These are phyloP conservation scores for Aphelocoma californica DNA, from an alignment of 2,797 vertebrate species.

Conservation along the genomic window DNA sequence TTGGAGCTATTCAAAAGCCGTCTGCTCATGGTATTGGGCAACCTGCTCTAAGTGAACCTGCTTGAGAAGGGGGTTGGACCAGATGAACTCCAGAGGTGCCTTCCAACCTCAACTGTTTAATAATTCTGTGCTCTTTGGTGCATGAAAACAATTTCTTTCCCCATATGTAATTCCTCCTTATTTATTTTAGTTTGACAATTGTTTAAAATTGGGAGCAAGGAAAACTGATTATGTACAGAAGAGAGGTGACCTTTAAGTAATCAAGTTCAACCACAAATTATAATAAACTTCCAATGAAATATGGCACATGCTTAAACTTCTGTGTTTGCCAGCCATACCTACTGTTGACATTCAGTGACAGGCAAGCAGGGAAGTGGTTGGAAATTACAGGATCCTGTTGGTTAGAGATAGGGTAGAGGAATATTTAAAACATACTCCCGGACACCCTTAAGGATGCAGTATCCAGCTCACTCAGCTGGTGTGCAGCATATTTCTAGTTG, in stretches of 20 bases:
- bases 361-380: not conserved
- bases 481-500: not conserved
- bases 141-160: not conserved
- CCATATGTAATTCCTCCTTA: not conserved
- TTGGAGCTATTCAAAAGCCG: not conserved
- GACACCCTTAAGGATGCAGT: accelerated
- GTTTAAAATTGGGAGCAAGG: not conserved
- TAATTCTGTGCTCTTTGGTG: not conserved
- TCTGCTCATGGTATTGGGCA: not conserved
- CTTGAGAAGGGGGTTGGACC: not conserved
- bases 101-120: not conserved
- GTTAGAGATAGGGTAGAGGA: not conserved
- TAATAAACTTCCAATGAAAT: not conserved
- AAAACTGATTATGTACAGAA: not conserved
- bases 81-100: not conserved
- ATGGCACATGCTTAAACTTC: not conserved
- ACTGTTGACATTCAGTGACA: not conserved
- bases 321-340: not conserved
- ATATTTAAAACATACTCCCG: not conserved
- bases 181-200: not conserved
- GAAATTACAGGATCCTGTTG: not conserved
- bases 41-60: not conserved
- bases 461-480: not conserved
- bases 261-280: not conserved
- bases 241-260: not conserved